A percentile compares a stretch with the other conserved stretches of the same genome.
Conservation (phyloP, 2,113 vertebrate genomes). For the Telmatochromis sp. region DNA sequence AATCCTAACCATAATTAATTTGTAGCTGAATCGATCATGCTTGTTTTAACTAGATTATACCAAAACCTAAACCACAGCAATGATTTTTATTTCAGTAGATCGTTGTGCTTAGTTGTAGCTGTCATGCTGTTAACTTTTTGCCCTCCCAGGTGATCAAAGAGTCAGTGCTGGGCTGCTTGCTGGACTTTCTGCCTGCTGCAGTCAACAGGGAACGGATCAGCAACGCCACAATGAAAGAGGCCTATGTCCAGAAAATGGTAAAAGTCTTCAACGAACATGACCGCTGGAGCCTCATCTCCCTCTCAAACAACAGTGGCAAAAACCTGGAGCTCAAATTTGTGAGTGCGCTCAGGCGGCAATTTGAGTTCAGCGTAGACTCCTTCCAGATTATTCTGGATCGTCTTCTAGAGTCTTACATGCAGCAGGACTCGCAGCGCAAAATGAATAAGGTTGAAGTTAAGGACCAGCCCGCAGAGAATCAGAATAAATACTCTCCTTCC, state of each 20-base stretch:
- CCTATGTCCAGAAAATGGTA: conserved; percentile 97
- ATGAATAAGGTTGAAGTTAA: conserved; percentile 20
- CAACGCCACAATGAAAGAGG: conserved; percentile 87
- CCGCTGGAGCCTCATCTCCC: conserved; percentile 95
- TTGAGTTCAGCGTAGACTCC: conserved; percentile 97
- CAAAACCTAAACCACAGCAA: background rate
- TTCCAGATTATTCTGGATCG: conserved; percentile 92
- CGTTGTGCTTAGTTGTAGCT: background rate
- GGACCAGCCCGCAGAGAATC: background rate
- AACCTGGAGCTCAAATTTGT: conserved; percentile 96
- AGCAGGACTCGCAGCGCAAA: conserved; percentile 57
- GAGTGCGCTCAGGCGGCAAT: conserved; percentile 83
- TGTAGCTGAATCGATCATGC: background rate
- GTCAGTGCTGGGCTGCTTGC: conserved; percentile 82
- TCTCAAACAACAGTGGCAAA: conserved; percentile 95
- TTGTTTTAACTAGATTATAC: background rate
- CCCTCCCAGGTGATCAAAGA: conserved; percentile 87
- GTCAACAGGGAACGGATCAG: conserved; percentile 93
- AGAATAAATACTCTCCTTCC: conserved; percentile 2
- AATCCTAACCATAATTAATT: background rate
- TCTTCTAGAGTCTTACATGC: conserved; percentile 78
- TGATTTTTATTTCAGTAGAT: background rate
- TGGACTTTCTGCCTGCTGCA: conserved; percentile 86
- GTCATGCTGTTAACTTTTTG: conserved; percentile 29
- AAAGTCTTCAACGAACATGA: conserved; percentile 88